These are phyloP conservation scores for Gasterosteus aculeatus DNA, from an alignment of 2,113 vertebrate genomes.

Conservation along the genomic window DNA sequence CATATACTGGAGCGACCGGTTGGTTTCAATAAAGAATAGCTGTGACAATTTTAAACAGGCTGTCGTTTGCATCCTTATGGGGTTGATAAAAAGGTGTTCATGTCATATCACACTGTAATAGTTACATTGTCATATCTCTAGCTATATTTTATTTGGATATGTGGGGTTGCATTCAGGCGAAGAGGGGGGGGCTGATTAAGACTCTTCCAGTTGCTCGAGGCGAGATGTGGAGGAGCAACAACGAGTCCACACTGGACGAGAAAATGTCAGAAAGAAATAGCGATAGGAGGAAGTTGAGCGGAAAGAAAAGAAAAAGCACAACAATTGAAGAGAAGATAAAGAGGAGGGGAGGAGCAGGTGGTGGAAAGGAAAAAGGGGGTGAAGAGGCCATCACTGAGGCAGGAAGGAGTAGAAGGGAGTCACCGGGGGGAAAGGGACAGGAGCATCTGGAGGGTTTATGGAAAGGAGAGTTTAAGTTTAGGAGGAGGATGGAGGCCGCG, in stretches of 20 bases:
- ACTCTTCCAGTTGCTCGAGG: constrained; percentile 91
- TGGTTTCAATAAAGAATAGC: constrained; percentile 76
- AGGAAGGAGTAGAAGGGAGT: constrained; percentile 35
- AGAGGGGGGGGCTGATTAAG: constrained; percentile 92
- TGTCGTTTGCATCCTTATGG: background rate
- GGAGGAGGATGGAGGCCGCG: background rate
- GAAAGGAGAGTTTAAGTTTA: constrained; percentile 13
- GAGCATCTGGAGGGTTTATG: constrained; percentile 31
- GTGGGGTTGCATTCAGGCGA: constrained; percentile 80
- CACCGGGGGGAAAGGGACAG: constrained; percentile 30
- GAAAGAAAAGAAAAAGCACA: constrained; percentile 17
- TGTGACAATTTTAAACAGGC: constrained; percentile 70
- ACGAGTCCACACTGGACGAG: constrained; percentile 15
- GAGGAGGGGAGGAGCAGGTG: constrained; percentile 62
- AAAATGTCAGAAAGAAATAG: background rate
- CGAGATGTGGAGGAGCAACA: constrained; percentile 50
- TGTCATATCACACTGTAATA: constrained; percentile 4
- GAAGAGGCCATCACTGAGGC: constrained; percentile 60
- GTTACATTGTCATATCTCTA: background rate
- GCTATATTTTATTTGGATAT: constrained; percentile 22
- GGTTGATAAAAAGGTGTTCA: constrained; percentile 8
- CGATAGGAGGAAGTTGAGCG: constrained; percentile 30
- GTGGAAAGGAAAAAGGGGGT: constrained; percentile 53
- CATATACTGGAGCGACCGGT: constrained; percentile 42
- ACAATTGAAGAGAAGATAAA: constrained; percentile 39